Conservation (phyloP, 2,113 vertebrate species). For the Corydoras sp. region DNA sequence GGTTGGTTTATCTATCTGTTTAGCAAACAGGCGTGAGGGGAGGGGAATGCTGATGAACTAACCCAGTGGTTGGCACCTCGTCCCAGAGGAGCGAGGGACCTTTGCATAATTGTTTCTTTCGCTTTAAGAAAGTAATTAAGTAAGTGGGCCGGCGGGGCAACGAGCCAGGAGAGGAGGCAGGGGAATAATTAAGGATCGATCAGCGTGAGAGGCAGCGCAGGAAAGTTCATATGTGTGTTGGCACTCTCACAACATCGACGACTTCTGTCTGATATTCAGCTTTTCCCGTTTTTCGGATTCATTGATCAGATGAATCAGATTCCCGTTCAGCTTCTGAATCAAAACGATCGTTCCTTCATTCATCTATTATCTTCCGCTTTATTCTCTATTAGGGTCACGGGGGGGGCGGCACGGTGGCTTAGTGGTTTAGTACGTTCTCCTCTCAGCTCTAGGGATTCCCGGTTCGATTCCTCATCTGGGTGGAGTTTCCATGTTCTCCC, state of each 20-base stretch:
- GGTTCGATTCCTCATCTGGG: too few relatives aligned
- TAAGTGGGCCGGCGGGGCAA: constrained; percentile 36
- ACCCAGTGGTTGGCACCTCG: constrained; percentile 17
- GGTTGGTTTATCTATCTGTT: constrained; percentile 36
- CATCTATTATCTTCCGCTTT: too few relatives aligned
- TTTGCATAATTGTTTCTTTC: constrained; percentile 65
- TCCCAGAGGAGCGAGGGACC: constrained; percentile 33
- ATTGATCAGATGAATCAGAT: too few relatives aligned
- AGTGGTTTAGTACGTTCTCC: too few relatives aligned
- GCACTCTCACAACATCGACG: constrained; percentile 45
- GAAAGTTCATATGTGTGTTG: constrained; percentile 52
- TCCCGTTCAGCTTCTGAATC: too few relatives aligned
- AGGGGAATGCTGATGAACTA: constrained; percentile 32
- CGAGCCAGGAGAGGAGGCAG: constrained; percentile 40
- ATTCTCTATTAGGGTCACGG: too few relatives aligned
- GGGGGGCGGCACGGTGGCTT: too few relatives aligned
- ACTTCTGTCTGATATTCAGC: too few relatives aligned
- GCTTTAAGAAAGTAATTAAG: constrained; percentile 61
- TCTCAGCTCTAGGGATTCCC: too few relatives aligned
- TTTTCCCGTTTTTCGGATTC: too few relatives aligned
- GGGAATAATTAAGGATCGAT: constrained; percentile 61
- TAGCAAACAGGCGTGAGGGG: constrained; percentile 7
- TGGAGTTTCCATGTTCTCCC: too few relatives aligned
- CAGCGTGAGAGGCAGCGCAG: constrained; percentile 43
- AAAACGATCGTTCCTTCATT: too few relatives aligned